phyloP scores from a whole-genome alignment of 2,797 vertebrate species.

The Anabacerthia variegaticeps region DNA sequence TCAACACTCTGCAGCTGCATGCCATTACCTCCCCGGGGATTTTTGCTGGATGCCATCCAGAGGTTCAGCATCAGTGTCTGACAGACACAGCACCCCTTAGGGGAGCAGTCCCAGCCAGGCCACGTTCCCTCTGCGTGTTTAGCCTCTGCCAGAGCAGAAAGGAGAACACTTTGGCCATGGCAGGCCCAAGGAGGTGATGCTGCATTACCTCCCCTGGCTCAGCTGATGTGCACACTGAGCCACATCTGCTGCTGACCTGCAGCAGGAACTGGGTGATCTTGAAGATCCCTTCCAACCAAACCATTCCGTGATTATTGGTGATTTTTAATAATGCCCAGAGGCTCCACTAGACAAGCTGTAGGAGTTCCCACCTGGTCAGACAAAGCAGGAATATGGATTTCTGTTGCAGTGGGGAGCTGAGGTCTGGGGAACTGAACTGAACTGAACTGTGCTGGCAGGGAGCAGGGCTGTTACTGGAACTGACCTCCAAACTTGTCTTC shows the following conservation, averaged over 20 bases:
- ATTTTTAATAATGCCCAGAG: not conserved
- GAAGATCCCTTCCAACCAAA: not conserved
- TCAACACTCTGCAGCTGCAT: not conserved
- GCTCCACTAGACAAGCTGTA: not conserved
- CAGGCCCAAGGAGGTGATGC: not conserved
- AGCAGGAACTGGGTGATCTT: not conserved
- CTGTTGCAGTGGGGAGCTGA: not conserved
- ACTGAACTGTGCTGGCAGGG: not conserved
- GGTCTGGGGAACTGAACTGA: not conserved
- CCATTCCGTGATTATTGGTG: not conserved
- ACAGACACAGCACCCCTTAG: constrained; percentile 13
- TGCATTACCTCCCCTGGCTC: not conserved
- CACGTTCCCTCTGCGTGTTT: not conserved
- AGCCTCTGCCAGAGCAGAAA: not conserved
- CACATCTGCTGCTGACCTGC: not conserved
- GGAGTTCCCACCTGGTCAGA: not conserved
- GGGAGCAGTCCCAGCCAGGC: constrained; percentile 30
- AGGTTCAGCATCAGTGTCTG: not conserved
- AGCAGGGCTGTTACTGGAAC: not conserved
- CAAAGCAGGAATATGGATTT: not conserved
- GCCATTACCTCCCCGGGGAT: constrained; percentile 11
- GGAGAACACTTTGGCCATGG: constrained; percentile 14
- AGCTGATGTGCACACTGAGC: not conserved
- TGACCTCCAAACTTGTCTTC: not conserved
- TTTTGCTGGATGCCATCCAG: constrained; percentile 26